Evolutionary conservation across 2,797 vertebrate genomes (phyloP).

Genomic region (Numenius phaeopus): DNA sequence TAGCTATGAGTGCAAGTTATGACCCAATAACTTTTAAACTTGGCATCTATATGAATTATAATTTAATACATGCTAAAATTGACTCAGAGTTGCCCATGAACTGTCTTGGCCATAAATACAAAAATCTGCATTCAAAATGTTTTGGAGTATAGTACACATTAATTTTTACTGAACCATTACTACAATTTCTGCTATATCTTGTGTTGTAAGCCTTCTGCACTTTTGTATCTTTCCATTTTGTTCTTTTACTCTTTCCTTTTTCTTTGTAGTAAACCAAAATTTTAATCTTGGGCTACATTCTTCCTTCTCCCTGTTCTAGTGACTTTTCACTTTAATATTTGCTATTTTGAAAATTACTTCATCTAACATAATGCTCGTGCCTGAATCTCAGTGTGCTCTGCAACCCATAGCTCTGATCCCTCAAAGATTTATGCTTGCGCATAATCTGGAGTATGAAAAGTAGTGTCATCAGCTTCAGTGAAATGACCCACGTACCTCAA

Average conservation of each 20-base stretch:
- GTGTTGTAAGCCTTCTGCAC: background rate
- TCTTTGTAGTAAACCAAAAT: background rate
- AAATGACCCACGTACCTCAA: background rate
- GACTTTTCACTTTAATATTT: background rate
- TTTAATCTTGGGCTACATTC: background rate
- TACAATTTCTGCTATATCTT: background rate
- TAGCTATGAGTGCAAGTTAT: slow-evolving; percentile 46
- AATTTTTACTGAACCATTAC: slow-evolving; percentile 37
- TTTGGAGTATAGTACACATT: background rate
- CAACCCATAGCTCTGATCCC: background rate
- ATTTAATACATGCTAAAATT: slow-evolving; percentile 66
- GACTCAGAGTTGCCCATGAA: slow-evolving; percentile 32
- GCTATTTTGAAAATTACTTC: background rate
- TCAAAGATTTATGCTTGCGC: background rate
- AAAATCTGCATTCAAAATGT: slow-evolving; percentile 65
- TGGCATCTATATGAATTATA: slow-evolving; percentile 56
- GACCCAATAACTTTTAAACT: slow-evolving; percentile 50
- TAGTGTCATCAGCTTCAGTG: background rate
- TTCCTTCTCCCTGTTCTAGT: background rate
- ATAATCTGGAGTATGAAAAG: background rate
- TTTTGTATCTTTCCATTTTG: background rate
- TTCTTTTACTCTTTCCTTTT: background rate
- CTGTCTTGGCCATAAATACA: slow-evolving; percentile 27
- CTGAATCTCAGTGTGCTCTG: background rate
- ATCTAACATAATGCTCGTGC: background rate